phyloP scores from a whole-genome alignment of 64 coral and sea anemone species.

The Anthopleura sola region DNA sequence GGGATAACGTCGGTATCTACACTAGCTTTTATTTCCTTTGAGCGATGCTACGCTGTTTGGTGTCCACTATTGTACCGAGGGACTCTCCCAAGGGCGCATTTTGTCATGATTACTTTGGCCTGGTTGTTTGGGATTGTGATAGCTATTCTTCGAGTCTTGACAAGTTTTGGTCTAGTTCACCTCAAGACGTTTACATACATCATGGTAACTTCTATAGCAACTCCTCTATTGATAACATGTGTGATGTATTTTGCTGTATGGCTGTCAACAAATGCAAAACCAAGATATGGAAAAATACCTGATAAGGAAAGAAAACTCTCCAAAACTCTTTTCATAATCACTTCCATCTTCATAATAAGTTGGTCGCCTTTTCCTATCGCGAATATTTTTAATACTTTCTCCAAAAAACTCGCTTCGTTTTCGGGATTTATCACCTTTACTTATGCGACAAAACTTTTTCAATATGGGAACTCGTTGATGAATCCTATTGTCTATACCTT shows the following conservation, averaged over 20 bases:
- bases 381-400: neutral
- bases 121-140: constrained; percentile 2
- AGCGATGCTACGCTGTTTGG: constrained; percentile 5
- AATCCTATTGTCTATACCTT: neutral
- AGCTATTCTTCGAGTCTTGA: neutral
- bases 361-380: constrained; percentile 8
- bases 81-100: neutral
- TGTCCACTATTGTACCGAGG: neutral
- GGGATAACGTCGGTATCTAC: neutral
- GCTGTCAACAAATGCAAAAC: neutral
- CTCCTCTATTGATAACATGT: neutral
- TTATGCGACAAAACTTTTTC: neutral
- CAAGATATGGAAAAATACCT: neutral
- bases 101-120: neutral
- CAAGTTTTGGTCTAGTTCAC: neutral
- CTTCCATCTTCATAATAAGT: neutral
- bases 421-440: neutral
- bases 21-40: neutral
- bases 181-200: neutral
- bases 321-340: constrained; percentile 9
- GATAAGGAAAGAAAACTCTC: neutral
- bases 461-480: neutral
- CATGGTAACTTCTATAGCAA: neutral
- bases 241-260: constrained; percentile 3
- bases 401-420: constrained; percentile 11